Evolutionary conservation across 2,113 vertebrate species (phyloP).

Genomic region (Malurus alboscapulatus): DNA sequence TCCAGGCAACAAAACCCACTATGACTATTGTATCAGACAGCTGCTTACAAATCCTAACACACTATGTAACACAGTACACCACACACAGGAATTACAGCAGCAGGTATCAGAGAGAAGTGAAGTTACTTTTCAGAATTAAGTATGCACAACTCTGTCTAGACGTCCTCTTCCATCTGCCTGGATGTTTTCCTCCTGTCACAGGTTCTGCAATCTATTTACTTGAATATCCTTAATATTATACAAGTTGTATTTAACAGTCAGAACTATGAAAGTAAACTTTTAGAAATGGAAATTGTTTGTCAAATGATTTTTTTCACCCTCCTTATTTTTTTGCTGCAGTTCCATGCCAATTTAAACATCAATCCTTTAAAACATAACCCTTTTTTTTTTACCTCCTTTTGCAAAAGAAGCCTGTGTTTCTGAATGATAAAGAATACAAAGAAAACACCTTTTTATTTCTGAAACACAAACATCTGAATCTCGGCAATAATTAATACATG

Average conservation of each 20-base stretch:
- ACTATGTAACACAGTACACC: neutral
- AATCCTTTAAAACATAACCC: neutral
- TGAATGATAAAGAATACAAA: neutral
- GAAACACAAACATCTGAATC: neutral
- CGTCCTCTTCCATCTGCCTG: neutral
- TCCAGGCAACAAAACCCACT: neutral
- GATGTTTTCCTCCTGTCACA: neutral
- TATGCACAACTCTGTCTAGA: neutral
- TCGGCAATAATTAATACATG: constrained; percentile 3
- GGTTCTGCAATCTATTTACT: neutral
- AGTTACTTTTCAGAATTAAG: neutral
- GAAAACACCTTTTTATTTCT: neutral
- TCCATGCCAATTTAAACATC: neutral
- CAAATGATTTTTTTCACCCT: neutral
- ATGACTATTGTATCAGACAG: neutral
- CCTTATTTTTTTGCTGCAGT: neutral
- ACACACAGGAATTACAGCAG: neutral
- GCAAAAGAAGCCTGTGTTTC: neutral
- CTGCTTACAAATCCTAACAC: neutral
- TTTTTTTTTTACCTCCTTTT: neutral
- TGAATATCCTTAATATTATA: neutral
- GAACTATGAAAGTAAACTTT: neutral
- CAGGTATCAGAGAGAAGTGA: neutral
- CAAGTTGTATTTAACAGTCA: neutral
- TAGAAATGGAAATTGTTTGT: neutral